These are phyloP conservation scores for Loxodonta africana DNA, from an alignment of 2,113 vertebrate genomes.

Conservation along the genomic window DNA sequence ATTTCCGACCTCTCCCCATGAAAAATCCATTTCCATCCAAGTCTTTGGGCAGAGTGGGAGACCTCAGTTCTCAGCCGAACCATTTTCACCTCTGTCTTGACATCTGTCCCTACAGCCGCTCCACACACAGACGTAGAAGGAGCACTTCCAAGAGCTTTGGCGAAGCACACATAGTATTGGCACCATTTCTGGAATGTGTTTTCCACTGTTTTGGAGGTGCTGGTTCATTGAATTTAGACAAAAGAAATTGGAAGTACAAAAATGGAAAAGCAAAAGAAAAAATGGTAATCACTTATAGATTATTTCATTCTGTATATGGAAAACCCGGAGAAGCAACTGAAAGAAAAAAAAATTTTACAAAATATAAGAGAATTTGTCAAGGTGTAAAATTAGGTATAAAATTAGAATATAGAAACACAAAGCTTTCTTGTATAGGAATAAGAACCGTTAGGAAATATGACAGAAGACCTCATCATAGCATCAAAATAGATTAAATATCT, in stretches of 20 bases:
- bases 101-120: neutral
- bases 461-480: neutral
- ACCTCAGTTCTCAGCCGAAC: no score
- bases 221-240: fast-evolving
- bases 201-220: neutral
- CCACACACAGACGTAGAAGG: neutral
- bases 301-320: neutral
- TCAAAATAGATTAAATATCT: no score
- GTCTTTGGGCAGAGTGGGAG: neutral
- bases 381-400: neutral
- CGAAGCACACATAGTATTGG: neutral
- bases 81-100: neutral
- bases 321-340: neutral
- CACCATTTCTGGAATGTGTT: neutral
- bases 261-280: neutral
- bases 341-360: neutral
- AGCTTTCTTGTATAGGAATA: neutral
- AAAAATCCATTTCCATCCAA: neutral
- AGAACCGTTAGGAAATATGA: neutral
- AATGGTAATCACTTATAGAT: neutral
- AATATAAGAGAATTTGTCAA: neutral
- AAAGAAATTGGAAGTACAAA: neutral
- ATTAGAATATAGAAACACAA: neutral
- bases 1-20: neutral
- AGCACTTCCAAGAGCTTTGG: neutral